Conservation (phyloP, 2,113 vertebrate species). For the Phodopus roborovskii region DNA sequence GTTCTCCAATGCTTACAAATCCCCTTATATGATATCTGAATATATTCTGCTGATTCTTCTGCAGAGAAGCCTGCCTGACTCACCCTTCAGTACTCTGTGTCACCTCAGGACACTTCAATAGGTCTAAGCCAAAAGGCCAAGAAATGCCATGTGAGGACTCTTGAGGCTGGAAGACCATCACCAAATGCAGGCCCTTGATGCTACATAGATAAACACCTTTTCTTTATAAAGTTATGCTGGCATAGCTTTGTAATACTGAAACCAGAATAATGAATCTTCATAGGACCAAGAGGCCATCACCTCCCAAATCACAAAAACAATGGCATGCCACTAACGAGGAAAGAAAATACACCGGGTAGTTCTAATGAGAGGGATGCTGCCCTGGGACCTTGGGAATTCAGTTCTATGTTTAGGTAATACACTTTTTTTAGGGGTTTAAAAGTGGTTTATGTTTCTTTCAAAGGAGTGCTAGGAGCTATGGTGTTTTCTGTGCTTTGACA, state of each 20-base stretch:
- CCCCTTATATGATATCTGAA: too few species aligned
- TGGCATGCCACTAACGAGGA: not conserved
- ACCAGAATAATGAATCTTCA: not conserved
- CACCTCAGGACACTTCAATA: not conserved
- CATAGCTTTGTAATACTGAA: not conserved
- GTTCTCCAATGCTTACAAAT: not conserved
- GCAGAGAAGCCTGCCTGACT: too few species aligned
- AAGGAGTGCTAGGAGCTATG: not conserved
- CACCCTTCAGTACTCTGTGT: not conserved
- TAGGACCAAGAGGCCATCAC: not conserved
- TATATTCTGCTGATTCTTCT: not conserved
- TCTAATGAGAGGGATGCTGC: not conserved
- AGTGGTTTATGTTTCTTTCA: not conserved
- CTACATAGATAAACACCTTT: not conserved
- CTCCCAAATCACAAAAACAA: not conserved
- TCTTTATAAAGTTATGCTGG: not conserved
- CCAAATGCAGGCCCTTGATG: not conserved
- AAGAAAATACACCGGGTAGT: not conserved
- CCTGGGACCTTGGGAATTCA: not conserved
- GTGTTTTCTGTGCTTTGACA: slow-evolving; percentile 12
- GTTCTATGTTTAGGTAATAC: not conserved
- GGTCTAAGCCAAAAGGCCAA: not conserved
- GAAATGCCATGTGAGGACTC: not conserved
- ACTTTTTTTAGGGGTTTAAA: slow-evolving; percentile 9
- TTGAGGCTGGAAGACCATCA: not conserved